Base-by-base conservation (phyloP, 2,888 invertebrate genomes). In the Venusia cambrica region DNA sequence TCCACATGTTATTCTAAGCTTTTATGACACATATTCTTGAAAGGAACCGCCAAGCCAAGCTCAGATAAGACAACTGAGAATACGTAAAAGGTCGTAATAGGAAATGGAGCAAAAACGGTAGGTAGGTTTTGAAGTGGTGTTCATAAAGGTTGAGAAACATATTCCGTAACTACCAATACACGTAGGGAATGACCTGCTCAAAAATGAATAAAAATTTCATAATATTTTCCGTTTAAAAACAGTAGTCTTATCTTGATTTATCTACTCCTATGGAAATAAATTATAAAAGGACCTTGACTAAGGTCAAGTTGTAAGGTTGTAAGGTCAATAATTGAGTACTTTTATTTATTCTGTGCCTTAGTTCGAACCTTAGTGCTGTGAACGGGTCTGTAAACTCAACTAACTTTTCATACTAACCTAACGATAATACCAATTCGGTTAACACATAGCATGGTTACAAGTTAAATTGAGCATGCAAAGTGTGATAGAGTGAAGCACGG, bases 381-480 rank as follows among this genome's bases (percentile, higher is more conserved):
- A n/a, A n/a, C n/a, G n/a, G 14, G 4, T n/a, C 21, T 29, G 20
- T 10, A 29, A 28, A 30, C 10, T 30, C 18, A 13, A 6, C 10
- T 18, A 25, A 25, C 10, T 11, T 5, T 15, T 11, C 12, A 15
- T 20, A 8, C 1, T 9, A 25, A 32, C 21, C 16, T 16, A 10
- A 7, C 10, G 5, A 5, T 11, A 35, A 24, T 24, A 32, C 26
- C n/a, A n/a, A n/a, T n/a, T n/a, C n/a, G n/a, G n/a, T n/a, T n/a
- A n/a, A n/a, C n/a, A n/a, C n/a, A n/a, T n/a, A n/a, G n/a, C n/a
- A n/a, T n/a, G n/a, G n/a, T 38, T 22, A 24, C 8, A 16, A 8
- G 42, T 48, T 51, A 49, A 51, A 51, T 51, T 48, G 24, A 11
- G 41, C 45, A 40, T 48, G 41, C 31, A 36, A 32, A 39, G 44